A percentile compares a stretch with the other conserved stretches of the same genome.
Evolutionary conservation across 2,797 vertebrate species (phyloP).

Genomic region (Enoplosus armatus): DNA sequence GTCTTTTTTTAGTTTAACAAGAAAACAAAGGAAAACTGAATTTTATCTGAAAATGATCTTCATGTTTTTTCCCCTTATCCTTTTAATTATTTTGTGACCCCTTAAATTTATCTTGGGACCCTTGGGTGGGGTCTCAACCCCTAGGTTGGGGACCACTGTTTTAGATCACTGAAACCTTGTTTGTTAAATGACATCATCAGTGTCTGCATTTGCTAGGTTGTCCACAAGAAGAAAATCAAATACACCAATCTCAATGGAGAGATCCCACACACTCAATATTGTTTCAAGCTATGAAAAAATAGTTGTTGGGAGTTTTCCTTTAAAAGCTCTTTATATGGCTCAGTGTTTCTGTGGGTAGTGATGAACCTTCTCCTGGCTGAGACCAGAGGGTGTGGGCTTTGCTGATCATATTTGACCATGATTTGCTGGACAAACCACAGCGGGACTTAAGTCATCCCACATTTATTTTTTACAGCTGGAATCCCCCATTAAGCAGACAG

Average conservation of each 20-base stretch:
- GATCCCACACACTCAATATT: constrained; percentile 12
- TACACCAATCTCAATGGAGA: not conserved
- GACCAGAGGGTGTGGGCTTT: constrained; percentile 57
- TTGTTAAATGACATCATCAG: not conserved
- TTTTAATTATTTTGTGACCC: not conserved
- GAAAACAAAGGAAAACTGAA: not conserved
- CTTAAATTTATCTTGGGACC: not conserved
- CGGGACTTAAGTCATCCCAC: constrained; percentile 55
- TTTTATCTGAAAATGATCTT: too few relatives aligned
- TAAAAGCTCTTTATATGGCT: constrained; percentile 27
- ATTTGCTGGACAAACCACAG: constrained; percentile 63
- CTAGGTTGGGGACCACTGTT: not conserved
- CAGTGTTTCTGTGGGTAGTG: constrained; percentile 43
- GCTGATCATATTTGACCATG: constrained; percentile 40
- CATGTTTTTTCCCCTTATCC: not conserved
- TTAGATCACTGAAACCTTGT: not conserved
- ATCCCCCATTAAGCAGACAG: constrained; percentile 64
- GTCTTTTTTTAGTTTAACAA: constrained; percentile 7
- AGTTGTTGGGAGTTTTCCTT: constrained; percentile 35
- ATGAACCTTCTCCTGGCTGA: constrained; percentile 27
- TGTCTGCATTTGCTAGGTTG: not conserved
- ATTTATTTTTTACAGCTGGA: constrained; percentile 66
- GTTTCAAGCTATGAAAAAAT: constrained; percentile 26
- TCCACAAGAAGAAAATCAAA: constrained; percentile 8
- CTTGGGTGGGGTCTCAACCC: too few relatives aligned